Conservation (phyloP, 23 tunicate species). For the Halocynthia aurantium region DNA sequence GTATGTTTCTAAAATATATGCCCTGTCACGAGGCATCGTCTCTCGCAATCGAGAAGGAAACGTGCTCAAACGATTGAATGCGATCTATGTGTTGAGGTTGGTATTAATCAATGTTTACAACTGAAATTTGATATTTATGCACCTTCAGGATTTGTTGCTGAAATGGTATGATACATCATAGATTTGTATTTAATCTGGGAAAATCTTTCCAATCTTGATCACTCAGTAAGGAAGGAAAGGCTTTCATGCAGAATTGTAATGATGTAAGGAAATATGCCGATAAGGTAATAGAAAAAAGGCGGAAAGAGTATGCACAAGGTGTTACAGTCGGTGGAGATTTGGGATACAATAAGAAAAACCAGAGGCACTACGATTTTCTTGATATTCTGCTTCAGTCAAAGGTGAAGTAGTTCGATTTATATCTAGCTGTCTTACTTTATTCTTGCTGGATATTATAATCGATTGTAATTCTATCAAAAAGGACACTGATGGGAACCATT, state of each 20-base stretch:
- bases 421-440: no score
- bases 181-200: no score
- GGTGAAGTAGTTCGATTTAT: conserved; percentile 1
- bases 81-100: neutral
- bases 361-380: conserved; percentile 45
- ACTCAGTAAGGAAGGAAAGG: neutral
- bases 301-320: conserved; percentile 7
- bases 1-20: neutral
- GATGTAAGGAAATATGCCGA: conserved; percentile 3
- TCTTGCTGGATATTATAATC: no score
- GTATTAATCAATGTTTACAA: no score
- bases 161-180: no score
- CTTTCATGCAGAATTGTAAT: neutral
- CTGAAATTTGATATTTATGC: no score
- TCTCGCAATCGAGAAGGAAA: neutral
- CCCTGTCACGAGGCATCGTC: neutral
- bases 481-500: conserved; percentile 42
- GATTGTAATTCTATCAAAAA: neutral
- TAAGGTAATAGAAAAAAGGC: neutral
- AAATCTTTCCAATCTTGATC: no score
- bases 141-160: no score
- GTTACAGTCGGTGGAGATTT: neutral
- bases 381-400: conserved; percentile 52
- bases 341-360: conserved; percentile 1
- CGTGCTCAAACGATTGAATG: neutral